Conservation (phyloP, 2,797 vertebrate genomes). For the Brotula barbata region DNA sequence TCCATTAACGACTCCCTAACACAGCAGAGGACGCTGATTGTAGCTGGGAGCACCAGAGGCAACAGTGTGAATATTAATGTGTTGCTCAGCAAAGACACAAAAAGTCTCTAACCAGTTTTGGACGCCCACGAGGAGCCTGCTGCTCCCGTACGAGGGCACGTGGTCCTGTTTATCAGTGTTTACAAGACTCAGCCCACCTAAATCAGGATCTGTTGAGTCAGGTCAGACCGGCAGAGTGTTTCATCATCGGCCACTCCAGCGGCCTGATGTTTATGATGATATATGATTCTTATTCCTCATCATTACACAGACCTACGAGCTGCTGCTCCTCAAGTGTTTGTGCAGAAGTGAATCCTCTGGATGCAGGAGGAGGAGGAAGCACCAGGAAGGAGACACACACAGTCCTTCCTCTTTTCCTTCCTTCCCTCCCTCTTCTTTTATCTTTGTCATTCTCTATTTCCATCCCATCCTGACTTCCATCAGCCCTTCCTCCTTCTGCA, state of each 20-base stretch:
- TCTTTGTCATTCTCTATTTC: too few relatives aligned
- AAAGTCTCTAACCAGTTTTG: conserved; percentile 26
- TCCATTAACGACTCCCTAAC: not conserved
- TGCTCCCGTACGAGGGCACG: conserved; percentile 40
- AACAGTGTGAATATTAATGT: conserved; percentile 26
- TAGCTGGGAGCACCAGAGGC: conserved; percentile 22
- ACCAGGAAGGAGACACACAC: not conserved
- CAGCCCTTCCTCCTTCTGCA: too few relatives aligned
- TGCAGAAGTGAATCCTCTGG: too few relatives aligned
- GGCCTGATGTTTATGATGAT: conserved; percentile 68
- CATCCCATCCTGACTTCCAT: too few relatives aligned
- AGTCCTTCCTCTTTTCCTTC: not conserved
- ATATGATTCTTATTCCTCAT: conserved; percentile 66
- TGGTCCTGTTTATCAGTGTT: conserved; percentile 60
- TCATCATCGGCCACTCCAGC: conserved; percentile 54
- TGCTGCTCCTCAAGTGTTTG: conserved; percentile 45
- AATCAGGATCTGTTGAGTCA: conserved; percentile 63
- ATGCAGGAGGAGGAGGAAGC: not conserved
- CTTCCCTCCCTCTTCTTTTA: too few relatives aligned
- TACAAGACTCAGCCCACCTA: conserved; percentile 54
- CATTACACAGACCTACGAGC: conserved; percentile 50
- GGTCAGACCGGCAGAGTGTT: conserved; percentile 57
- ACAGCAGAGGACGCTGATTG: conserved; percentile 1
- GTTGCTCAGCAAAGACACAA: conserved; percentile 29
- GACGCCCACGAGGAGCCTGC: conserved; percentile 22